These are phyloP conservation scores for Paracentrotus lividus DNA, from an alignment of 53 echinoderm and acorn worm species.

Conservation along the genomic window DNA sequence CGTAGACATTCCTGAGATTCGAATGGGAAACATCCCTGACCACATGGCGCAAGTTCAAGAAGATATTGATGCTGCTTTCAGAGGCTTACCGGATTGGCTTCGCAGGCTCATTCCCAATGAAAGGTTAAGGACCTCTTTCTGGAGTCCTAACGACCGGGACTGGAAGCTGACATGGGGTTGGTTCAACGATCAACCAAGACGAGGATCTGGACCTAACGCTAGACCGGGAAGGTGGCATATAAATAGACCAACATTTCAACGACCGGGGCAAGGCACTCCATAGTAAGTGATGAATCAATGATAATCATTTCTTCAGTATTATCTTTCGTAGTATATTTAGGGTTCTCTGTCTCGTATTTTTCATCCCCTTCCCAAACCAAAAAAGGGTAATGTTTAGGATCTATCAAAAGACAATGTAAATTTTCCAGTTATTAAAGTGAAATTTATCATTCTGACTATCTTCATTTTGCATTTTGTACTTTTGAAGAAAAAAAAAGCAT, in stretches of 20 bases:
- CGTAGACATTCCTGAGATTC: no score
- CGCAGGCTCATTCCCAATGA: background rate
- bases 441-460: no score
- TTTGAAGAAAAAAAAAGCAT: no score
- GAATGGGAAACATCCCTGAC: background rate
- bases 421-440: no score
- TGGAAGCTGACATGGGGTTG: slow-evolving; percentile 5
- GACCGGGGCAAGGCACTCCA: background rate
- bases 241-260: background rate
- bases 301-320: no score
- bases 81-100: background rate
- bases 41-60: background rate
- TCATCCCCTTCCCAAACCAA: background rate
- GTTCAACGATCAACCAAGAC: background rate
- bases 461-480: no score
- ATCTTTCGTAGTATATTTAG: no score
- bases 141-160: background rate
- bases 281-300: background rate
- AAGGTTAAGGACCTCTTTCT: background rate
- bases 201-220: background rate
- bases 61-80: background rate
- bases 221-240: background rate
- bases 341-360: background rate
- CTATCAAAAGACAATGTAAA: no score
- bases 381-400: background rate